These are phyloP conservation scores for Glaucomys volans DNA, from an alignment of 2,113 vertebrate species.

Conservation along the genomic window DNA sequence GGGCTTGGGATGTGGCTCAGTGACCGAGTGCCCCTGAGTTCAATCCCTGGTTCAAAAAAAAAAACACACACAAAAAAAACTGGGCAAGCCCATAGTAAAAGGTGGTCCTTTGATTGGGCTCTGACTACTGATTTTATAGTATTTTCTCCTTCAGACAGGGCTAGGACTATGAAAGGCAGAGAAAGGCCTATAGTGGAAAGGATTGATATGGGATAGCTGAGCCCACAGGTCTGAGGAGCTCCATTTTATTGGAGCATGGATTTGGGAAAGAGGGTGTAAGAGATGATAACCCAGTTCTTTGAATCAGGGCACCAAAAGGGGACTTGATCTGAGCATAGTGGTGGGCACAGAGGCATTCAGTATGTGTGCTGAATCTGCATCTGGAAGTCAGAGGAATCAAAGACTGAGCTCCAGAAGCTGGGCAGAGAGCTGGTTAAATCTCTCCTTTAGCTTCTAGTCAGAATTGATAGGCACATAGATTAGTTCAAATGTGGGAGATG, in stretches of 20 bases:
- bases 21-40: too few relatives aligned
- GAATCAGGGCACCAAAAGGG: background rate
- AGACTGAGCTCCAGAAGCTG: background rate
- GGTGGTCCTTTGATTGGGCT: background rate
- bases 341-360: background rate
- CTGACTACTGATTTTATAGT: background rate
- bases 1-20: too few relatives aligned
- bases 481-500: background rate
- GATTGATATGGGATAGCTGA: background rate
- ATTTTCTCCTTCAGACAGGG: background rate
- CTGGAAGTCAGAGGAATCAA: background rate
- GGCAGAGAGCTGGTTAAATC: background rate
- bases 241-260: background rate
- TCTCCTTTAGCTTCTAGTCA: background rate
- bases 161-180: background rate
- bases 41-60: too few relatives aligned
- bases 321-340: background rate
- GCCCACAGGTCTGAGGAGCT: background rate
- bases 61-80: too few relatives aligned
- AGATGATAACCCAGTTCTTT: background rate
- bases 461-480: background rate
- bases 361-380: background rate
- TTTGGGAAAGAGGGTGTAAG: background rate
- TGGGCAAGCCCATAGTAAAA: background rate
- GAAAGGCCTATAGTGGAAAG: background rate